phyloP scores from a whole-genome alignment of 1,140 invertebrate species.

The Drosophila neocordata region DNA sequence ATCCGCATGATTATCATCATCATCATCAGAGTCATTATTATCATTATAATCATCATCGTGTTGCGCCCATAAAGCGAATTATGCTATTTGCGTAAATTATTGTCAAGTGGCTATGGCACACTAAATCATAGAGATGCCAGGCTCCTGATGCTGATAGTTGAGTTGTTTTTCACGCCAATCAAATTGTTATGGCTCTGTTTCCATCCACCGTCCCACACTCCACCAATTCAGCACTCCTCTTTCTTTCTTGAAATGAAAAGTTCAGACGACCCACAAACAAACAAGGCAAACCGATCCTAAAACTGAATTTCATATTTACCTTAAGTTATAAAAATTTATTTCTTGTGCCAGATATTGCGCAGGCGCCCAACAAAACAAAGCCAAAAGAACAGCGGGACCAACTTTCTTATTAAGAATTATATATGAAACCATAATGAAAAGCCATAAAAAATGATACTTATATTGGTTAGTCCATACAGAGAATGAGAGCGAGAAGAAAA shows the following conservation, averaged over 20 bases:
- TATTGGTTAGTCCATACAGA: conserved; percentile 24
- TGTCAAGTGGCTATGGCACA: conserved; percentile 67
- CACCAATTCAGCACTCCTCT: not conserved
- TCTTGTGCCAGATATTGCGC: conserved; percentile 56
- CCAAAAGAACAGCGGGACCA: conserved; percentile 32
- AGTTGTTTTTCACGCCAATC: conserved; percentile 68
- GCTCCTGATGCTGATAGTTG: conserved; percentile 45
- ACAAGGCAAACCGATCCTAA: conserved; percentile 4
- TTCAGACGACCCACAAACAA: conserved; percentile 61
- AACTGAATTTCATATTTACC: conserved; percentile 53
- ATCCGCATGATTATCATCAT: conserved; percentile 23
- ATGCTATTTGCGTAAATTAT: conserved; percentile 79
- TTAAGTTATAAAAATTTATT: conserved; percentile 76
- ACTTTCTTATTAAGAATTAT: conserved; percentile 77
- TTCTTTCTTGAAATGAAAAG: conserved; percentile 53
- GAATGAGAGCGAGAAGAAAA: too few species aligned
- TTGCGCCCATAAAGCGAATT: conserved; percentile 69
- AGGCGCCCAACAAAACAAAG: conserved; percentile 33
- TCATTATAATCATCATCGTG: conserved; percentile 52
- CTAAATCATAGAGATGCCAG: conserved; percentile 72
- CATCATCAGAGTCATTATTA: conserved; percentile 35
- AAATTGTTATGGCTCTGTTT: conserved; percentile 41
- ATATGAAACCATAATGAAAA: conserved; percentile 74
- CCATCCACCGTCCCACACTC: not conserved
- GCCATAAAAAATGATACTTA: conserved; percentile 78